Evolutionary conservation across 2,797 vertebrate genomes (phyloP).

Genomic region (Pristis pectinata): DNA sequence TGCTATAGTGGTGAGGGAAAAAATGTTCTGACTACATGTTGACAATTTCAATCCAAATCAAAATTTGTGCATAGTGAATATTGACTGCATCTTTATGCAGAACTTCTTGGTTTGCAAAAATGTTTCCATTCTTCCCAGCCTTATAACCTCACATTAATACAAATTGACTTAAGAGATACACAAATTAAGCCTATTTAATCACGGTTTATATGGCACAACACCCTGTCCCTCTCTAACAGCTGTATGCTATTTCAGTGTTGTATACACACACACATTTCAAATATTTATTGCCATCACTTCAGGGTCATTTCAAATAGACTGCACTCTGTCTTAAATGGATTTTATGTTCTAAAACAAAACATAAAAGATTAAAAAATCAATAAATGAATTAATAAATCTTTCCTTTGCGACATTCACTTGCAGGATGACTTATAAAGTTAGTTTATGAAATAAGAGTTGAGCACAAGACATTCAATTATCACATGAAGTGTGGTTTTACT

Average conservation of each 20-base stretch:
- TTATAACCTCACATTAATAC: background rate
- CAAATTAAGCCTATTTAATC: background rate
- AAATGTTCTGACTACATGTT: background rate
- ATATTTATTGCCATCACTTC: background rate
- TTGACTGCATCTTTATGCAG: background rate
- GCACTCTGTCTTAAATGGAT: background rate
- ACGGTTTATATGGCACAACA: background rate
- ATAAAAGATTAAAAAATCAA: background rate
- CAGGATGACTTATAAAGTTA: background rate
- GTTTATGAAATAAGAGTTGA: background rate
- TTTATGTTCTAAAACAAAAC: background rate
- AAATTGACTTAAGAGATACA: background rate
- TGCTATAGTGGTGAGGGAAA: background rate
- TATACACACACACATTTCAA: background rate
- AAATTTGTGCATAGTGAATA: background rate
- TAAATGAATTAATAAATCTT: background rate
- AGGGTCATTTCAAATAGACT: background rate
- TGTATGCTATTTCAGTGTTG: slow-evolving; percentile 31
- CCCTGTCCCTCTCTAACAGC: slow-evolving; percentile 19
- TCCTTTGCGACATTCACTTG: too few relatives aligned
- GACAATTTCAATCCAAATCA: background rate
- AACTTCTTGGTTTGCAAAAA: background rate
- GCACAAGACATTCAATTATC: background rate
- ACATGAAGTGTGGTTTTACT: background rate
- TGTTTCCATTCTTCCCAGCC: background rate